Percentiles rank a stretch among this genome's conserved stretches.
Evolutionary conservation across 2,888 invertebrate genomes (phyloP).

Genomic region (Ommatoiulus sabulosus): DNA sequence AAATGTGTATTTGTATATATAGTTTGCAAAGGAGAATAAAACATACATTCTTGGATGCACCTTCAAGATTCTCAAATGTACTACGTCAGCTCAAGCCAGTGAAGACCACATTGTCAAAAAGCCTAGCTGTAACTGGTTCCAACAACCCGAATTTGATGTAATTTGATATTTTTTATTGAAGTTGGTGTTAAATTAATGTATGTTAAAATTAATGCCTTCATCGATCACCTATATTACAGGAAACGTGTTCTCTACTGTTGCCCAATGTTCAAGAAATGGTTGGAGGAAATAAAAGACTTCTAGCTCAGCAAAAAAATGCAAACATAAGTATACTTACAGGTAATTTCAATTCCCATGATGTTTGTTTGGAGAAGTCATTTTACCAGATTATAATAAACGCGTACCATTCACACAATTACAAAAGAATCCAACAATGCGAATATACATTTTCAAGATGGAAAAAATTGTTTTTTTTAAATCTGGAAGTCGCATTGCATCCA

Average conservation of each 20-base stretch:
- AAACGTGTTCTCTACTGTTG: constrained; percentile 1
- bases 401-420: no score
- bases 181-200: not conserved
- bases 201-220: not conserved
- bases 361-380: no score
- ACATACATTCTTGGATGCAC: not conserved
- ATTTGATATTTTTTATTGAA: not conserved
- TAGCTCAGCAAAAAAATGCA: not conserved
- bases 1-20: not conserved
- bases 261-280: constrained; percentile 25
- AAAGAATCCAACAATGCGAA: no score
- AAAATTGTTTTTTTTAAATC: no score
- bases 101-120: not conserved
- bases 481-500: no score
- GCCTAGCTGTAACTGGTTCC: not conserved
- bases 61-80: not conserved
- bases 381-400: no score
- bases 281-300: not conserved
- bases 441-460: no score
- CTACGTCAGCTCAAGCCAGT: not conserved
- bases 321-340: not conserved
- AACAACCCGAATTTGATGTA: not conserved
- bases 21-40: constrained; percentile 6
- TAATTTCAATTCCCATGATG: not conserved
- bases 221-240: not conserved